These are phyloP conservation scores for Sminthurides bifidus DNA, from an alignment of 1,140 invertebrate species.

Conservation along the genomic window DNA sequence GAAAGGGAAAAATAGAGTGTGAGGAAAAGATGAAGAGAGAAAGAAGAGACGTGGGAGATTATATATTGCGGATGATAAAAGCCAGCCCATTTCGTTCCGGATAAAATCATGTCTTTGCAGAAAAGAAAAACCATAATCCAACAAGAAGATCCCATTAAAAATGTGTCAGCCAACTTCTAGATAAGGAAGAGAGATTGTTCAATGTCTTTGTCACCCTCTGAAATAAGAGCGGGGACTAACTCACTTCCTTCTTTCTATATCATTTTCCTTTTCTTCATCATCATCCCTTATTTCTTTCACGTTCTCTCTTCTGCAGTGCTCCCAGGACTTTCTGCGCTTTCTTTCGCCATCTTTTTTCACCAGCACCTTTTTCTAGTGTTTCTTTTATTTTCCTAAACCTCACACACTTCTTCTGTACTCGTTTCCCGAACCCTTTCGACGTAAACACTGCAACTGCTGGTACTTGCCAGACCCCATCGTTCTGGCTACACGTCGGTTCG, in stretches of 20 bases:
- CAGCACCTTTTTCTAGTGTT: conserved; percentile 19
- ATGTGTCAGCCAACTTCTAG: conserved; percentile 11
- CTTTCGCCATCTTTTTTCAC: conserved; percentile 16
- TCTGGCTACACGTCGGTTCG: no score
- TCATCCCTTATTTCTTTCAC: background rate
- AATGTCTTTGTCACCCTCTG: conserved; percentile 11
- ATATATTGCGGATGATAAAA: background rate
- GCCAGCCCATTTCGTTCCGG: no score
- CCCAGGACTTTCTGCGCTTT: background rate
- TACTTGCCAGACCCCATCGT: no score
- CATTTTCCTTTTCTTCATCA: no score
- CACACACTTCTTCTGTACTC: no score
- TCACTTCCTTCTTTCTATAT: no score
- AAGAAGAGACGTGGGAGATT: background rate
- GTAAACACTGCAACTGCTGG: no score
- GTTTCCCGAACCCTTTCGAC: no score
- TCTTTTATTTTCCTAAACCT: no score
- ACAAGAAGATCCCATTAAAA: conserved; percentile 16
- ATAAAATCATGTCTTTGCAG: conserved; percentile 6
- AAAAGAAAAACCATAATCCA: background rate
- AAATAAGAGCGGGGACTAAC: conserved; percentile 1
- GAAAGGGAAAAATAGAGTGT: conserved; percentile 6
- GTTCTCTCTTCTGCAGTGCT: background rate
- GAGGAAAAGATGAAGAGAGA: conserved; percentile 1
- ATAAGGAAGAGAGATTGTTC: conserved; percentile 12